A percentile compares a stretch with the other conserved stretches of the same genome.
phyloP scores from a whole-genome alignment of 2,888 invertebrate genomes.

The Gastracanthus pulcherrimus region DNA sequence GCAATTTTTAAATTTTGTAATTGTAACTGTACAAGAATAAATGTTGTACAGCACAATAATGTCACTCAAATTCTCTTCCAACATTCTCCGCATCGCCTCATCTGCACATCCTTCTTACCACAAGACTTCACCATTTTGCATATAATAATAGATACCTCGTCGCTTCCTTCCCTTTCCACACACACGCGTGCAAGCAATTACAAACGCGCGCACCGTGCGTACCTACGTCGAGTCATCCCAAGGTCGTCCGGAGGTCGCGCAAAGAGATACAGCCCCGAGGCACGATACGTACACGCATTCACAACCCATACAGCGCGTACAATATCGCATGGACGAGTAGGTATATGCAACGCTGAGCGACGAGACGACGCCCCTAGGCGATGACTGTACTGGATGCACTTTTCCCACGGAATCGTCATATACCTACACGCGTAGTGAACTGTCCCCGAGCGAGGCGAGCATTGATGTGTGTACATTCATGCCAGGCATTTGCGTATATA shows the following conservation, averaged over 20 bases:
- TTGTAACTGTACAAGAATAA: no score
- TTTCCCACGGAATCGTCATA: conserved; percentile 44
- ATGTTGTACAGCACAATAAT: no score
- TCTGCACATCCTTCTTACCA: no score
- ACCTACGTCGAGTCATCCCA: not conserved
- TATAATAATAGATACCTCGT: no score
- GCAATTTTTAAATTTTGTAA: no score
- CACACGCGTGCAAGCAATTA: not conserved
- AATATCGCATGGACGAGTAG: no score
- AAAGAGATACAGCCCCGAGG: not conserved
- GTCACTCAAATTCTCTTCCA: no score
- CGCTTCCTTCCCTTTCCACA: no score
- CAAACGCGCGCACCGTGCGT: not conserved
- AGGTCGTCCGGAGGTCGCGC: not conserved
- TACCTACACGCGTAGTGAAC: not conserved
- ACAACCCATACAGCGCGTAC: not conserved
- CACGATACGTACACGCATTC: not conserved
- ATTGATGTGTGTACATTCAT: not conserved
- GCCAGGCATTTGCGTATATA: not conserved
- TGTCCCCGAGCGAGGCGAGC: not conserved
- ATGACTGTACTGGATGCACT: not conserved
- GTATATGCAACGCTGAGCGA: not conserved
- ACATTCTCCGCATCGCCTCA: no score
- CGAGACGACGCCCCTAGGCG: no score
- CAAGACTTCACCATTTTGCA: no score